Percentiles rank a stretch among this genome's conserved stretches.
These are phyloP conservation scores for Ophioninae sp. DNA, from an alignment of 2,888 invertebrate genomes.

Conservation along the genomic window DNA sequence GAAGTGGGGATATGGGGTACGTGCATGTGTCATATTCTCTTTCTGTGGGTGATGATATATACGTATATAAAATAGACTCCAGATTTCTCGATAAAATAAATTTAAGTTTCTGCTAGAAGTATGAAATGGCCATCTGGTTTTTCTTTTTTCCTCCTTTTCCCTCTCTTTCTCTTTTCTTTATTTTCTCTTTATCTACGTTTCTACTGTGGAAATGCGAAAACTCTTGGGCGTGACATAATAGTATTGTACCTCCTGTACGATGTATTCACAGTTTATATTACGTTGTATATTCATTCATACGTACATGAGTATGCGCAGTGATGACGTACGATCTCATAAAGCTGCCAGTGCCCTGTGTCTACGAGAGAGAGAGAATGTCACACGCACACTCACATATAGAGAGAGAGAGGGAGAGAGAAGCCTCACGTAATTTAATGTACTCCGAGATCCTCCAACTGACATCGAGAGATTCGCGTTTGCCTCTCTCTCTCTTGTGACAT, in stretches of 20 bases:
- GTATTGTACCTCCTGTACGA: slow-evolving; percentile 53
- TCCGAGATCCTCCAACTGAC: slow-evolving; percentile 52
- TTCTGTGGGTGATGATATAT: slow-evolving; percentile 29
- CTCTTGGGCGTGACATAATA: slow-evolving; percentile 49
- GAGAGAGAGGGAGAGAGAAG: background rate
- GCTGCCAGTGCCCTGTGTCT: slow-evolving; percentile 67
- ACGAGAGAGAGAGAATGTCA: background rate
- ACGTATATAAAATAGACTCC: slow-evolving; percentile 10
- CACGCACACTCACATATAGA: no score
- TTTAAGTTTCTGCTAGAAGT: slow-evolving; percentile 71
- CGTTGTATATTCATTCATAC: slow-evolving; percentile 39
- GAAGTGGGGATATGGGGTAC: background rate
- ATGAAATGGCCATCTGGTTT: slow-evolving; percentile 67
- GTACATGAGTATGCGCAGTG: slow-evolving; percentile 52
- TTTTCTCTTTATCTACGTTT: slow-evolving; percentile 16
- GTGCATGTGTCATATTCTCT: background rate
- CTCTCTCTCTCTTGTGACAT: slow-evolving; percentile 10
- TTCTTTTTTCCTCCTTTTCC: slow-evolving; percentile 6
- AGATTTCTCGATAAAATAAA: slow-evolving; percentile 67
- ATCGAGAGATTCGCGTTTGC: background rate
- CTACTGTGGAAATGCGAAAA: slow-evolving; percentile 32
- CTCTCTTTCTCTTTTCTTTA: slow-evolving; percentile 43
- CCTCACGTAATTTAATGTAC: slow-evolving; percentile 69
- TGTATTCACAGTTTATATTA: slow-evolving; percentile 49
- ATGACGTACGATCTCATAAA: slow-evolving; percentile 75